phyloP scores from a whole-genome alignment of 2,113 vertebrate genomes.

The Ptilonorhynchus violaceus region DNA sequence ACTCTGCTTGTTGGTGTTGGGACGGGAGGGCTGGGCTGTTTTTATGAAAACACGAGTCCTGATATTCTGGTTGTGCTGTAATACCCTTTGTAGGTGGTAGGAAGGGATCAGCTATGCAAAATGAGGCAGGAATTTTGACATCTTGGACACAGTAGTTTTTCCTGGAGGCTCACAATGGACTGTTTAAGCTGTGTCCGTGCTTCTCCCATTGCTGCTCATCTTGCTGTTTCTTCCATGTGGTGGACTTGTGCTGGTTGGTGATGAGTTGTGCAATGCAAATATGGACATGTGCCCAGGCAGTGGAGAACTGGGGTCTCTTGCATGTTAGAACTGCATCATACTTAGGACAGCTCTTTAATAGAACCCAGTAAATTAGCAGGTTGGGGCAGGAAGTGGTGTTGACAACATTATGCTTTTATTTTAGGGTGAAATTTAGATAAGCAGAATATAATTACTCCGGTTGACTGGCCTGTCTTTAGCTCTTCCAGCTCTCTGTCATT shows the following conservation, averaged over 20 bases:
- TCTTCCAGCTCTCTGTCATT: background rate
- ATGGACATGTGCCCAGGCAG: fast-evolving
- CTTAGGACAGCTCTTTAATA: background rate
- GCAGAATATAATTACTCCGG: background rate
- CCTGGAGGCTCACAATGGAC: background rate
- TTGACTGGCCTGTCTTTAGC: background rate
- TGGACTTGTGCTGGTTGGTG: background rate
- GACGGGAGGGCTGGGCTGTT: background rate
- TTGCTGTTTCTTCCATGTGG: background rate
- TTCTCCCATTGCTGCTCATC: background rate
- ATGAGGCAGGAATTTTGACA: fast-evolving
- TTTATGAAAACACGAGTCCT: background rate
- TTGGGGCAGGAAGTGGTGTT: background rate
- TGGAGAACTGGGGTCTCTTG: background rate
- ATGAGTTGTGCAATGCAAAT: background rate
- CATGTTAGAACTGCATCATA: background rate
- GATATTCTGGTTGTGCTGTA: background rate
- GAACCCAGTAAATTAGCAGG: background rate
- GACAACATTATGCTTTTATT: background rate
- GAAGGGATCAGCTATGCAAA: background rate
- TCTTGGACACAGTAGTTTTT: background rate
- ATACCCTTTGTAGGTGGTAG: background rate
- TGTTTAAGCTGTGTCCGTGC: fast-evolving
- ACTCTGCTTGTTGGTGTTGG: background rate
- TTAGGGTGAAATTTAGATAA: background rate